A percentile compares a stretch with the other conserved stretches of the same genome.
phyloP scores from a whole-genome alignment of 1,140 invertebrate genomes.

The Cydia amplana region DNA sequence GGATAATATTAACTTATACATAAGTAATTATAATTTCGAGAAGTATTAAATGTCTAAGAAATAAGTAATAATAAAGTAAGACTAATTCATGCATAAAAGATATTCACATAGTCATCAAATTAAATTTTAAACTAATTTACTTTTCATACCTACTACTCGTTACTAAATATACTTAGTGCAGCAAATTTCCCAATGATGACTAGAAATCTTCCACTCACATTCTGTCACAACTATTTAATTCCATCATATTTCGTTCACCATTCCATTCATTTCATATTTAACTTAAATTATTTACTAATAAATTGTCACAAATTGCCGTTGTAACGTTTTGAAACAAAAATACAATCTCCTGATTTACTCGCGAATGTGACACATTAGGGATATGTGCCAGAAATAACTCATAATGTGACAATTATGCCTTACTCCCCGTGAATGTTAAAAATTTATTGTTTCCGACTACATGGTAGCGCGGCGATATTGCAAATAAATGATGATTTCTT shows the following conservation, averaged over 20 bases:
- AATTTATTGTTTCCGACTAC: constrained; percentile 65
- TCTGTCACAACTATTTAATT: background rate
- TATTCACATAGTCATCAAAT: too few species aligned
- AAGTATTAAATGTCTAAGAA: too few species aligned
- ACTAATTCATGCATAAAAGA: too few species aligned
- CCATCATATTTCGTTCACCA: constrained; percentile 3
- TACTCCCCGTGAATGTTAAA: constrained; percentile 50
- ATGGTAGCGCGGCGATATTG: constrained; percentile 34
- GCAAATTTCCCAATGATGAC: too few species aligned
- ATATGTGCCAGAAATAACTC: constrained; percentile 53
- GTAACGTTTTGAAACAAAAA: constrained; percentile 26
- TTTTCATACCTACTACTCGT: too few species aligned
- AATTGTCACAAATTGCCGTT: constrained; percentile 31
- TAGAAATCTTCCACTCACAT: too few species aligned
- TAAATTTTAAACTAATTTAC: too few species aligned
- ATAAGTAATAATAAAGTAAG: too few species aligned
- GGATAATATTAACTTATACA: too few species aligned
- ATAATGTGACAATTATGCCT: constrained; percentile 59
- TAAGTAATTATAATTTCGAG: too few species aligned
- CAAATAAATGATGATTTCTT: constrained; percentile 7
- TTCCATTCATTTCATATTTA: background rate
- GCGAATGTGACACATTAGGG: constrained; percentile 49
- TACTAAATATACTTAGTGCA: too few species aligned
- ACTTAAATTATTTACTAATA: constrained; percentile 29
- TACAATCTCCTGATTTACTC: constrained; percentile 48